Percentiles rank a stretch among this genome's conserved stretches.
phyloP scores from a whole-genome alignment of 1,140 invertebrate genomes.

The Leucophenga varia region DNA sequence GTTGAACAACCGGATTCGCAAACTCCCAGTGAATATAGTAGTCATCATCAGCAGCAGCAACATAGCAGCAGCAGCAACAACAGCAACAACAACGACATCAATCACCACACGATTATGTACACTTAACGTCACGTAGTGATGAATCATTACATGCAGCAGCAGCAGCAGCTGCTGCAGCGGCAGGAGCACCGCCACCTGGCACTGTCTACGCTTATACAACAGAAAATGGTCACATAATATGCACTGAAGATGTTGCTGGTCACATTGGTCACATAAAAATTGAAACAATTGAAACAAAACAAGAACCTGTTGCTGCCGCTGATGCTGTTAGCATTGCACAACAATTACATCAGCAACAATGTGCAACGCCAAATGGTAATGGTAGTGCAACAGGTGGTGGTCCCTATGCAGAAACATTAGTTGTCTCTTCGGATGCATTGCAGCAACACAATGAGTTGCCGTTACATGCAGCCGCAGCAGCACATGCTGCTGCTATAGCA shows the following conservation, averaged over 20 bases:
- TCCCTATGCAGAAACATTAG: constrained; percentile 34
- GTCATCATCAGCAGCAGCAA: too few species aligned
- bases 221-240: constrained; percentile 33
- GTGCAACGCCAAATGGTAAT: constrained; percentile 39
- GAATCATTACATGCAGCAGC: constrained; percentile 26
- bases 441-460: constrained; percentile 40
- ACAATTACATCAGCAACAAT: constrained; percentile 36
- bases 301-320: constrained; percentile 19
- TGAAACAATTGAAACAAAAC: constrained; percentile 40
- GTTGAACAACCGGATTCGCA: constrained; percentile 21
- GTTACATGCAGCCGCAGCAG: background rate
- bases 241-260: constrained; percentile 33
- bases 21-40: constrained; percentile 7
- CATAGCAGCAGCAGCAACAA: constrained; percentile 30
- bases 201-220: constrained; percentile 35
- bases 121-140: constrained; percentile 44
- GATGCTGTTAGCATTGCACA: too few species aligned
- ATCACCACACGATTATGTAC: constrained; percentile 42
- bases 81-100: constrained; percentile 39
- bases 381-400: too few species aligned
- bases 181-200: constrained; percentile 12
- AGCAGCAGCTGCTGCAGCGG: constrained; percentile 26
- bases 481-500: constrained; percentile 17
- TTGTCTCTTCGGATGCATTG: constrained; percentile 36
- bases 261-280: constrained; percentile 50